Evolutionary conservation across 2,888 invertebrate species (phyloP).

Genomic region (Catonia carolina): DNA sequence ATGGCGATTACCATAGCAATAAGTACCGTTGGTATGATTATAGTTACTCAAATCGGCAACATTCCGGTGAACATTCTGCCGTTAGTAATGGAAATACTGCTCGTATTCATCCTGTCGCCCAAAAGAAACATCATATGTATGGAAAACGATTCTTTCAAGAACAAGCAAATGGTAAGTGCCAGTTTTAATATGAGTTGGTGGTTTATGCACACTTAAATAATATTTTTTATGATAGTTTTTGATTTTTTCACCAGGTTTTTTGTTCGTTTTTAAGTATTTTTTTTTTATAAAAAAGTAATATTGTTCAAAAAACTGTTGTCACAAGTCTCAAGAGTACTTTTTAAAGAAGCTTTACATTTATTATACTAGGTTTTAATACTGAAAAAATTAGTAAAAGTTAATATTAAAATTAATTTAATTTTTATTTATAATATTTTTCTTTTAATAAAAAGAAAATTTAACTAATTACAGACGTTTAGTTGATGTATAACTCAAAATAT

Average conservation of each 20-base stretch:
- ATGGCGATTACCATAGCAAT: conserved; percentile 59
- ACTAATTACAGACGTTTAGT: too few relatives aligned
- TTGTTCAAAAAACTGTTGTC: too few relatives aligned
- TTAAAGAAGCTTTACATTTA: too few relatives aligned
- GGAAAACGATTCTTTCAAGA: conserved; percentile 80
- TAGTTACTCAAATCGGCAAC: conserved; percentile 51
- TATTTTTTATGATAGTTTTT: background rate
- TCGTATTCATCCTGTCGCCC: conserved; percentile 52
- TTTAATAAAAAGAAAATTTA: too few relatives aligned
- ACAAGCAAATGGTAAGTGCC: conserved; percentile 33
- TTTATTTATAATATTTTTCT: too few relatives aligned
- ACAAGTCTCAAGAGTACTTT: too few relatives aligned
- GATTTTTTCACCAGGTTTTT: background rate
- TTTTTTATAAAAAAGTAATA: too few relatives aligned
- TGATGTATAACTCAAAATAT: too few relatives aligned
- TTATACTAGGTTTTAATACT: too few relatives aligned
- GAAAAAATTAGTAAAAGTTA: too few relatives aligned
- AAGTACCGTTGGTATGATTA: conserved; percentile 56
- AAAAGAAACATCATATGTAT: conserved; percentile 90
- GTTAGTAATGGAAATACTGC: conserved; percentile 45
- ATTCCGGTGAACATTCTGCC: conserved; percentile 46
- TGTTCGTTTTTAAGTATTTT: too few relatives aligned
- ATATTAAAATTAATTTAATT: too few relatives aligned
- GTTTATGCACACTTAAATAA: background rate
- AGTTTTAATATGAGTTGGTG: conserved; percentile 28